Conservation (phyloP, 2,113 vertebrate species). For the Gnathonemus echidnorhynchus region DNA sequence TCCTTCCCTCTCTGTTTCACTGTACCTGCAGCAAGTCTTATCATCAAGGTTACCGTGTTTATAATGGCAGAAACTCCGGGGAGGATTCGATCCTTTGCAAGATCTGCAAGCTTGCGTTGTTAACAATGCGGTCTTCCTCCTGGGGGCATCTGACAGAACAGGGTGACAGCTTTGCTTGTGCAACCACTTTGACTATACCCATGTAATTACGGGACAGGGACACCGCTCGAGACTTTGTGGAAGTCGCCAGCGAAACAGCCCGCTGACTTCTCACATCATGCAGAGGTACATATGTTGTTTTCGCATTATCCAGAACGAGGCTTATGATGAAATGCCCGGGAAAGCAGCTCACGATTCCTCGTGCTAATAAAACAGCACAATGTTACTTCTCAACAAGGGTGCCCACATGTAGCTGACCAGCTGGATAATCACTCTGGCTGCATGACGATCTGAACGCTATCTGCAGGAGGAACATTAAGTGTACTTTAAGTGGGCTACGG, state of each 20-base stretch:
- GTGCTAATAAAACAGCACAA: slow-evolving; percentile 27
- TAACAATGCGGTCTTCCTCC: neutral
- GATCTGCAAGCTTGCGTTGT: slow-evolving; percentile 7
- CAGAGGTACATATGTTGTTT: neutral
- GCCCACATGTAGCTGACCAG: slow-evolving; percentile 57
- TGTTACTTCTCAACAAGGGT: slow-evolving; percentile 50
- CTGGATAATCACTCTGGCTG: slow-evolving; percentile 56
- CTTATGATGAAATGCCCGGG: neutral
- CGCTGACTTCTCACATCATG: neutral
- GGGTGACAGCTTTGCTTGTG: neutral
- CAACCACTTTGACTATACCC: neutral
- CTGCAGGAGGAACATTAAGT: slow-evolving; percentile 46
- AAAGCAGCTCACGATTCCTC: slow-evolving; percentile 30
- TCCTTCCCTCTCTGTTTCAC: neutral
- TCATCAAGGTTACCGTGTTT: neutral
- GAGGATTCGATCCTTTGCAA: neutral
- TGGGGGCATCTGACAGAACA: neutral
- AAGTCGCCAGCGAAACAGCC: neutral
- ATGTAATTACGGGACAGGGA: neutral
- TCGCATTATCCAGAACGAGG: neutral
- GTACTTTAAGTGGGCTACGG: slow-evolving; percentile 38
- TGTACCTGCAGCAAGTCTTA: neutral
- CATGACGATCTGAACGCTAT: slow-evolving; percentile 55
- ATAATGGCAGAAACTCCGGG: neutral
- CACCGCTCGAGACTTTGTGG: neutral